A percentile compares a stretch with the other conserved stretches of the same genome.
phyloP scores from a whole-genome alignment of 2,888 invertebrate genomes.

The Eurytoma californica region DNA sequence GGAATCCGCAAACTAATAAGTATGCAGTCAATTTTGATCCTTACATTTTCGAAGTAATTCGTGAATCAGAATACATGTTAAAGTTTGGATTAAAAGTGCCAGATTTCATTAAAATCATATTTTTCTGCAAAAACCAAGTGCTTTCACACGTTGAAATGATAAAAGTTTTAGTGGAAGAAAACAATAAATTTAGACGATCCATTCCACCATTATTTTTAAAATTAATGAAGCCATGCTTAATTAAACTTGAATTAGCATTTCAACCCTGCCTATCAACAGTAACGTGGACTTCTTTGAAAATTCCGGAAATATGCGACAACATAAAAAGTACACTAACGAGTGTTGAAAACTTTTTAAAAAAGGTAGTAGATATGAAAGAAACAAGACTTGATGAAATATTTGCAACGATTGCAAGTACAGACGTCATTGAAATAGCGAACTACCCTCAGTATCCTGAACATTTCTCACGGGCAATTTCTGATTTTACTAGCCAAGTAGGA shows the following conservation, averaged over 20 bases:
- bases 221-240: slow-evolving; percentile 81
- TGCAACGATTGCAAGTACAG: slow-evolving; percentile 79
- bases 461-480: slow-evolving; percentile 81
- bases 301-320: slow-evolving; percentile 79
- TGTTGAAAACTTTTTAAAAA: slow-evolving; percentile 82
- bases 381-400: slow-evolving; percentile 84
- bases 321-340: slow-evolving; percentile 79
- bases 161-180: slow-evolving; percentile 80
- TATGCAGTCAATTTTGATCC: slow-evolving; percentile 85
- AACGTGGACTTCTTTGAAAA: slow-evolving; percentile 89
- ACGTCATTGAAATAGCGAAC: slow-evolving; percentile 80
- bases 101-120: slow-evolving; percentile 84
- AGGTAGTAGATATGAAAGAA: slow-evolving; percentile 85
- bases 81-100: slow-evolving; percentile 86
- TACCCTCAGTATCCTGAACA: slow-evolving; percentile 79
- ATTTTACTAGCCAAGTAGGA: slow-evolving; percentile 77
- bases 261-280: slow-evolving; percentile 86
- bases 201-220: slow-evolving; percentile 84
- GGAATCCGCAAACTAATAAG: slow-evolving; percentile 81
- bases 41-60: slow-evolving; percentile 83
- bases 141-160: slow-evolving; percentile 80
- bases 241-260: slow-evolving; percentile 83
- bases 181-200: slow-evolving; percentile 75
- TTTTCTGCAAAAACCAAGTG: slow-evolving; percentile 84
- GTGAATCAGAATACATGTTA: slow-evolving; percentile 89